Evolutionary conservation across 2,797 vertebrate genomes (phyloP), one percentile per base, ranked within the genome.

Genomic region (Sphenodon punctatus): DNA sequence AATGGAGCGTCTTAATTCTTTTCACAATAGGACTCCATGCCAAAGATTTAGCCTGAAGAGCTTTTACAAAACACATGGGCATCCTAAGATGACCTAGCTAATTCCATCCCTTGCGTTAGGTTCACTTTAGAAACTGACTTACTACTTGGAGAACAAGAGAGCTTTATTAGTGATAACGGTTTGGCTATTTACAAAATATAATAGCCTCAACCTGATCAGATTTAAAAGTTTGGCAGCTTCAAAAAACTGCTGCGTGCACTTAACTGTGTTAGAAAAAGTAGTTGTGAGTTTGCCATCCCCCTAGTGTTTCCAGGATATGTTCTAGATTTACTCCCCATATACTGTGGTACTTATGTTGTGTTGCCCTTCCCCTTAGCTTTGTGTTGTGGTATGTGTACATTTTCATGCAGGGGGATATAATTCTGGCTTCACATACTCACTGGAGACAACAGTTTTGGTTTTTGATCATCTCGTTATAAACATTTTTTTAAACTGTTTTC

Each of bases 371-470:
- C 10, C 2, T 36, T 83, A 61, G 67, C 30, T 2, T 10, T n/a
- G 22, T 73, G 55, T 82, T 45, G 12, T n/a, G 69, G 38, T 10
- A 12, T 6, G 6, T 70, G 49, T 60, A 0, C 1, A n/a, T n/a
- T 64, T 66, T 39, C 75, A 13, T 38, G 68, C 3, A 0, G 49
- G 53, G 73, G n/a, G 76, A 42, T 53, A 69, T 65, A 77, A 51
- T 78, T 48, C 19, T 67, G 84, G 59, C 56, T 89, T 89, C 20
- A 79, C 61, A 23, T 80, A 39, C 27, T 90, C 11, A 17, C 68
- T 93, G 89, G 92, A 66, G 69, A 69, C 23, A 48, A 55, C 27
- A 17, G 1, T 65, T 88, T 84, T 65, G 34, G 10, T 32, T 15
- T 32, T 87, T 79, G 49, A 78, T 66, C n/a, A 17, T 67, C 45